phyloP scores from a whole-genome alignment of 2,797 vertebrate species.

The Eulemur mongoz region DNA sequence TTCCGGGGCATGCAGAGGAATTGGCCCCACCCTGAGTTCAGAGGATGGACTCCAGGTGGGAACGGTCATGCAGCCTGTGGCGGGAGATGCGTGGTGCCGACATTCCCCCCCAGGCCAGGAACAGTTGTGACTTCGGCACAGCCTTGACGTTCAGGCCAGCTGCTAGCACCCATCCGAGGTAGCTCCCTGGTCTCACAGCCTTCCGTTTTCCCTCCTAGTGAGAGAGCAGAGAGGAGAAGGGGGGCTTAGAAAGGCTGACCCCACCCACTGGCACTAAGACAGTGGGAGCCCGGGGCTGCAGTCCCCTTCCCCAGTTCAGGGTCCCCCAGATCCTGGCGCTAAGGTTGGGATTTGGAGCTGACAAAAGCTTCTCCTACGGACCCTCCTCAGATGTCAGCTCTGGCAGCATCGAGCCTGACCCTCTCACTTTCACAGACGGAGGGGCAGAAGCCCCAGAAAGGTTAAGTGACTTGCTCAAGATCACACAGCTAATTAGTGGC shows the following conservation, averaged over 20 bases:
- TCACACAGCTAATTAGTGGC: slow-evolving; percentile 35
- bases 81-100: rapidly evolving
- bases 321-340: rapidly evolving
- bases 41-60: not conserved
- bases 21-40: not conserved
- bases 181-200: rapidly evolving
- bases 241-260: not conserved
- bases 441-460: slow-evolving; percentile 35
- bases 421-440: slow-evolving; percentile 16
- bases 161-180: rapidly evolving
- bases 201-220: rapidly evolving
- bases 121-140: rapidly evolving
- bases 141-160: not conserved
- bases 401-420: not conserved
- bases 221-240: not conserved
- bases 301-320: not conserved
- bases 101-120: not conserved
- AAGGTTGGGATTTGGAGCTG: not conserved
- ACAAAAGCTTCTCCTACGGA: not conserved
- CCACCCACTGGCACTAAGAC: rapidly evolving
- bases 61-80: rapidly evolving
- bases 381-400: not conserved
- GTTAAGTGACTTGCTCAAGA: slow-evolving; percentile 59
- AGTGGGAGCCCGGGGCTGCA: rapidly evolving
- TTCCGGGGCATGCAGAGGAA: not conserved